phyloP scores from a whole-genome alignment of 2,797 vertebrate species.

The Arctocebus calabarensis region DNA sequence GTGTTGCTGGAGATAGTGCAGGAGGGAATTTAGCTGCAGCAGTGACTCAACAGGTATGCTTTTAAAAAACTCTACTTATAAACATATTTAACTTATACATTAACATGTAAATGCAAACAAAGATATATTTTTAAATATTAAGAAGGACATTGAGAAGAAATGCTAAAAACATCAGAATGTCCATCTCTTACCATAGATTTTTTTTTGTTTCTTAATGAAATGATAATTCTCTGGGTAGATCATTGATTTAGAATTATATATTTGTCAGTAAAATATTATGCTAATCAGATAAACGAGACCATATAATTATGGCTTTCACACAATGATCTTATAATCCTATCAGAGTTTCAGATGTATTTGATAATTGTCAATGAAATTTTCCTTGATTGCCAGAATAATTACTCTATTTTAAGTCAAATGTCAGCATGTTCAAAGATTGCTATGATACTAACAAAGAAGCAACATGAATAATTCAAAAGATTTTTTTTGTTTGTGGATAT shows the following conservation, averaged over 20 bases:
- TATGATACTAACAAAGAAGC: neutral
- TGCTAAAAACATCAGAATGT: neutral
- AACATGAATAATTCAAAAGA: neutral
- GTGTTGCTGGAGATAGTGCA: conserved; percentile 94
- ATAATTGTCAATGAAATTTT: neutral
- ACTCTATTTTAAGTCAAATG: neutral
- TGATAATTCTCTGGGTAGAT: neutral
- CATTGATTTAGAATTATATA: neutral
- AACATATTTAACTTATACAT: neutral
- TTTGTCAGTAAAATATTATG: neutral
- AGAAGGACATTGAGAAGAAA: neutral
- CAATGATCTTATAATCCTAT: neutral
- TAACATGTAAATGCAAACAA: neutral
- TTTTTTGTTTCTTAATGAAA: neutral
- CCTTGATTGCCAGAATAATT: neutral
- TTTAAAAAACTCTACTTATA: neutral
- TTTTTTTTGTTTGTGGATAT: neutral
- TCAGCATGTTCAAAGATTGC: neutral
- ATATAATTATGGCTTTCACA: neutral
- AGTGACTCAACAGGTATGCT: conserved; percentile 92
- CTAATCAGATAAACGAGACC: neutral
- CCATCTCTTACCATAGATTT: neutral
- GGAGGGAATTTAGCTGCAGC: conserved; percentile 96
- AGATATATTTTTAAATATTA: neutral
- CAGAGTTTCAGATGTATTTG: neutral